These are phyloP conservation scores for Parnassius apollo DNA, from an alignment of 2,888 invertebrate genomes.

Conservation along the genomic window DNA sequence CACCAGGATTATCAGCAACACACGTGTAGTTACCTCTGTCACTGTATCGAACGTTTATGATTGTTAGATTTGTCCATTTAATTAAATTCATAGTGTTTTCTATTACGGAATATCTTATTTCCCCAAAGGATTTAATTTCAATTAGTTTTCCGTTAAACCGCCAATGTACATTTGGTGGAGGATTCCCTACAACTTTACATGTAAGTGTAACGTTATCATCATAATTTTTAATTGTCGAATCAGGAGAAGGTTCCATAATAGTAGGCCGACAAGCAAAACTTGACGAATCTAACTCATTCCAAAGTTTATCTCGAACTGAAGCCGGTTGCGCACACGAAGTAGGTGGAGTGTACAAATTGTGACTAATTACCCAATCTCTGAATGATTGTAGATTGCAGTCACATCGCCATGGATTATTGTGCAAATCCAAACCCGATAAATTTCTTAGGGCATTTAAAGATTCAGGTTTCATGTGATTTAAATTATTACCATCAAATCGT, in stretches of 20 bases:
- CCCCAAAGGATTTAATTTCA: constrained; percentile 74
- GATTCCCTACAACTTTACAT: constrained; percentile 89
- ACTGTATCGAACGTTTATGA: constrained; percentile 81
- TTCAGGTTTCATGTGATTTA: constrained; percentile 85
- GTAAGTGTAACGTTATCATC: constrained; percentile 87
- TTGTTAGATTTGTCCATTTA: constrained; percentile 85
- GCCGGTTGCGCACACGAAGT: constrained; percentile 88
- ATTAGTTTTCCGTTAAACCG: constrained; percentile 83
- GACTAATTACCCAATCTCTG: constrained; percentile 87
- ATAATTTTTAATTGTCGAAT: constrained; percentile 83
- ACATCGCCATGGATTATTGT: constrained; percentile 93
- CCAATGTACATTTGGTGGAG: constrained; percentile 89
- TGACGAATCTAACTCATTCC: constrained; percentile 86
- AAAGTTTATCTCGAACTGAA: constrained; percentile 84
- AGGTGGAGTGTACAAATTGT: constrained; percentile 88
- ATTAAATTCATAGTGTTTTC: constrained; percentile 73
- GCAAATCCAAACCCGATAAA: constrained; percentile 87
- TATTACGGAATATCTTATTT: constrained; percentile 72
- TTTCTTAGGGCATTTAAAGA: constrained; percentile 85
- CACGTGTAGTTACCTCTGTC: constrained; percentile 90
- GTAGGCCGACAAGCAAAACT: constrained; percentile 92
- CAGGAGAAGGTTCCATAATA: constrained; percentile 83
- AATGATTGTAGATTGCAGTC: constrained; percentile 91
- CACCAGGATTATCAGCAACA: constrained; percentile 90
- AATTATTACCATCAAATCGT: constrained; percentile 87